Evolutionary conservation across 2,113 vertebrate species (phyloP).

Genomic region (Cisticola juncidis): DNA sequence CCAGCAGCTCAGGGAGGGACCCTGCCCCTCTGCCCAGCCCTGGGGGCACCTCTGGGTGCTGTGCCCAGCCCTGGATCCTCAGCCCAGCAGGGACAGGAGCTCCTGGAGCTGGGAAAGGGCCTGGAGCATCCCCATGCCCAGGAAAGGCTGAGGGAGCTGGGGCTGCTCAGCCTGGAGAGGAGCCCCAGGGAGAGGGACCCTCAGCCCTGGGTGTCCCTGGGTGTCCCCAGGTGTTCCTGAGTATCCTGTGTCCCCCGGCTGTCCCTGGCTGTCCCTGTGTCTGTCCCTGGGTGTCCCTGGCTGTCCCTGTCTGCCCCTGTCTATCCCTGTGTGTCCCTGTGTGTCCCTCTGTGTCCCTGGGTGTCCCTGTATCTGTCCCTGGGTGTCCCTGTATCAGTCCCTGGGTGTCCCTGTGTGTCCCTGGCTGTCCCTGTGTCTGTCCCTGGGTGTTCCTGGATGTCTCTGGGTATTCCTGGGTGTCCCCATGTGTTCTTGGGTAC

Average conservation of each 20-base stretch:
- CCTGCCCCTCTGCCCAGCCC: neutral
- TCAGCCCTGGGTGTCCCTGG: neutral
- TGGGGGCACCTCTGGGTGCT: neutral
- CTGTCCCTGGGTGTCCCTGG: fast-evolving
- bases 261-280: neutral
- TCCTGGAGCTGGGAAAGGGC: neutral
- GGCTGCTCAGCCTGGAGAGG: neutral
- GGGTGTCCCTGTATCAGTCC: no score
- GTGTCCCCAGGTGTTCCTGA: neutral
- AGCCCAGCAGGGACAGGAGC: neutral
- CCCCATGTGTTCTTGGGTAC: no score
- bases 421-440: neutral
- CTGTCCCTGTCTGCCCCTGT: neutral
- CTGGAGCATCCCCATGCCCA: fast-evolving
- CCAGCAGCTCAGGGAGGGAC: neutral
- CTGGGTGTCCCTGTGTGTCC: no score
- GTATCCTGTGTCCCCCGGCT: neutral
- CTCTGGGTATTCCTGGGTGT: fast-evolving
- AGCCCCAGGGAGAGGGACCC: neutral
- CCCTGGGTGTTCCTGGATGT: fast-evolving
- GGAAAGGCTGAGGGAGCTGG: neutral
- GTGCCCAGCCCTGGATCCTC: neutral
- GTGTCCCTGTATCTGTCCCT: no score
- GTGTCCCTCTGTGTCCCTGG: fast-evolving
- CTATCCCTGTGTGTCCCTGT: fast-evolving